phyloP scores from a whole-genome alignment of 2,888 invertebrate species.

The Agrotis exclamationis region DNA sequence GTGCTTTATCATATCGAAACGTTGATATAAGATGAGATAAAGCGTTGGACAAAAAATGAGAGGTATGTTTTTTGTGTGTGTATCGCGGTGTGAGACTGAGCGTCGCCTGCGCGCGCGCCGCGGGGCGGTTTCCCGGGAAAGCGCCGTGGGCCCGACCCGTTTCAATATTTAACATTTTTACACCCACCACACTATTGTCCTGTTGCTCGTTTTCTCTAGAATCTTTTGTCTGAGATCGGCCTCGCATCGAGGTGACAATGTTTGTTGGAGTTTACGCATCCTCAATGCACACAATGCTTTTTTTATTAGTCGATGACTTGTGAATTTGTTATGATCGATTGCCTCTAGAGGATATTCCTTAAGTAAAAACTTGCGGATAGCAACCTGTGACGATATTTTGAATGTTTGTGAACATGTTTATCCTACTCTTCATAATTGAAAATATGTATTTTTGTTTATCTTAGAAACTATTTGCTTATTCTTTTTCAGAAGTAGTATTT shows the following conservation, averaged over 20 bases:
- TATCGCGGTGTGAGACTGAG: constrained; percentile 86
- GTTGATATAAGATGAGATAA: constrained; percentile 88
- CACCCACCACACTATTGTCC: constrained; percentile 86
- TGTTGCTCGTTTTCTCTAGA: constrained; percentile 81
- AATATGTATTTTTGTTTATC: constrained; percentile 12
- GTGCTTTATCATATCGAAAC: constrained; percentile 88
- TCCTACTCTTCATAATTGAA: constrained; percentile 36
- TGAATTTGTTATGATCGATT: constrained; percentile 90
- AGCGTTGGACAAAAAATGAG: constrained; percentile 78
- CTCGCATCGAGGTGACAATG: constrained; percentile 89
- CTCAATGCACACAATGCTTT: constrained; percentile 86
- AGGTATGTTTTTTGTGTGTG: constrained; percentile 85
- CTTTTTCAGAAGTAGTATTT: constrained; percentile 7
- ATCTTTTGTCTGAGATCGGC: constrained; percentile 86
- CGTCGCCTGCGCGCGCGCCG: constrained; percentile 88
- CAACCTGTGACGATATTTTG: constrained; percentile 73
- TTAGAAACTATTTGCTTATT: constrained; percentile 15
- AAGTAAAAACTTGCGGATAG: constrained; percentile 78
- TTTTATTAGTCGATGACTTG: constrained; percentile 90
- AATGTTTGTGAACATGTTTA: constrained; percentile 66
- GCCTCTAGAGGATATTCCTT: constrained; percentile 73
- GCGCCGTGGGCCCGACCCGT: constrained; percentile 80
- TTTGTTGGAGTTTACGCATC: constrained; percentile 87
- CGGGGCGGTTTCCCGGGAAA: constrained; percentile 90
- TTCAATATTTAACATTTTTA: constrained; percentile 89